Evolutionary conservation across 2,797 vertebrate genomes (phyloP).

Genomic region (Bryconaethiops microstoma): DNA sequence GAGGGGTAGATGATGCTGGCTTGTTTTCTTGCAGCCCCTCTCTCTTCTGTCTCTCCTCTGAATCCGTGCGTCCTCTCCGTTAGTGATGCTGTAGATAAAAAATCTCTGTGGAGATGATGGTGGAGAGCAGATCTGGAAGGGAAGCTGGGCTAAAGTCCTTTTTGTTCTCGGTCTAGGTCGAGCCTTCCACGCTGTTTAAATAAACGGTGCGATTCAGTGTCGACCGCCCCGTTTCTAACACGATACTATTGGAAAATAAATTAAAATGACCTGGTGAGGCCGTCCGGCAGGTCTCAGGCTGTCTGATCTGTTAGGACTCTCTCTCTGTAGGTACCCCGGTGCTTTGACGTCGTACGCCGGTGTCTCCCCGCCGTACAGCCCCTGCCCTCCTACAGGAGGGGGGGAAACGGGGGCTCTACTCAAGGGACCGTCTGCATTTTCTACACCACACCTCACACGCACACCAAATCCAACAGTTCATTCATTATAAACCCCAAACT

Average conservation of each 20-base stretch:
- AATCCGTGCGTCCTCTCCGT: not conserved
- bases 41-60: slow-evolving; percentile 26
- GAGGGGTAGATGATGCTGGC: slow-evolving; percentile 49
- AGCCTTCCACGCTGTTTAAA: not conserved
- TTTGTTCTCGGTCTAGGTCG: not conserved
- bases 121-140: not conserved
- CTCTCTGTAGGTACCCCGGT: slow-evolving; percentile 52
- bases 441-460: not conserved
- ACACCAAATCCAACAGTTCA: not conserved
- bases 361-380: slow-evolving; percentile 84
- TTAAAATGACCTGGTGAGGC: not conserved
- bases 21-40: slow-evolving; percentile 57
- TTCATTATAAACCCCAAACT: not conserved
- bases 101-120: slow-evolving; percentile 13
- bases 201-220: not conserved
- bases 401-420: slow-evolving; percentile 73
- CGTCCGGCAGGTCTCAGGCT: slow-evolving; percentile 14
- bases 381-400: slow-evolving; percentile 75
- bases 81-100: slow-evolving; percentile 6
- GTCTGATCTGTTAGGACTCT: slow-evolving; percentile 46
- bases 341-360: slow-evolving; percentile 84
- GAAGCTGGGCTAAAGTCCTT: not conserved
- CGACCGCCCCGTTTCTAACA: not conserved
- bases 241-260: not conserved
- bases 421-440: slow-evolving; percentile 71